Evolutionary conservation across 2,888 invertebrate species (phyloP).

Genomic region (Trilocha varians): DNA sequence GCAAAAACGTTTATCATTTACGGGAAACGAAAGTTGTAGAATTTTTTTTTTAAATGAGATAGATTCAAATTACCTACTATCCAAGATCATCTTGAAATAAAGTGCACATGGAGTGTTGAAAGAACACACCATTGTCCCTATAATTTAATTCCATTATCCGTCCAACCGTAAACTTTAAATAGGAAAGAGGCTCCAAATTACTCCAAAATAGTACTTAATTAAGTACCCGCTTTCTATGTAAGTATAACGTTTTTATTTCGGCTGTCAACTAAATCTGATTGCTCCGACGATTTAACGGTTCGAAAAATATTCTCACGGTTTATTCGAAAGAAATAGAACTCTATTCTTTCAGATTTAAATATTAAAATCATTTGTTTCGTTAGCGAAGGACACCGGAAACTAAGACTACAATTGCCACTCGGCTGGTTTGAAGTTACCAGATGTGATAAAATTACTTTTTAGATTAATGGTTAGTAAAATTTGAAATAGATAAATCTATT

Average conservation of each 20-base stretch:
- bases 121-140: too few species aligned
- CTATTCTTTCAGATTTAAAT: neutral
- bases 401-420: constrained; percentile 13
- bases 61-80: too few species aligned
- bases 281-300: constrained; percentile 10
- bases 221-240: neutral
- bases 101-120: too few species aligned
- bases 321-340: neutral
- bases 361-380: constrained; percentile 8
- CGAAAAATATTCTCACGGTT: neutral
- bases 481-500: too few species aligned
- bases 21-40: too few species aligned
- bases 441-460: neutral
- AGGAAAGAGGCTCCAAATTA: neutral
- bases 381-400: constrained; percentile 49
- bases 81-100: too few species aligned
- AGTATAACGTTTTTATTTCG: neutral
- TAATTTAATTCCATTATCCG: too few species aligned
- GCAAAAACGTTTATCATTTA: too few species aligned
- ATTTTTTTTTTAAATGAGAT: too few species aligned
- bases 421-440: neutral
- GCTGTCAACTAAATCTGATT: constrained; percentile 4
- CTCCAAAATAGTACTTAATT: neutral
- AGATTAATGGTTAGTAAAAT: too few species aligned
- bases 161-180: too few species aligned